phyloP scores from a whole-genome alignment of 2,113 vertebrate species.

The Genyomyrus donnyi region DNA sequence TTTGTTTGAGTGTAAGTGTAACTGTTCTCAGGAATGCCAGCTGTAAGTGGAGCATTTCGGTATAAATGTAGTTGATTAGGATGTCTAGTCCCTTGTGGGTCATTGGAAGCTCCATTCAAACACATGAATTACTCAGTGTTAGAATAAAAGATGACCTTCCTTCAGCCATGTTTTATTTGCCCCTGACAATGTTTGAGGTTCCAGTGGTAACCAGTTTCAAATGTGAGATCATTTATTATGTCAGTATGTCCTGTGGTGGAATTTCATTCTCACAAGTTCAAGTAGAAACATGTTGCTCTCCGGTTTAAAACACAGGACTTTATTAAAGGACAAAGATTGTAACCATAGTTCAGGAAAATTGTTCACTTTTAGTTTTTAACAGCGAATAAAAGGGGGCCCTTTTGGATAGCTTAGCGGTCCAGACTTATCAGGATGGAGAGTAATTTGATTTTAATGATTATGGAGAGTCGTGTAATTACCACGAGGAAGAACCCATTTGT shows the following conservation, averaged over 20 bases:
- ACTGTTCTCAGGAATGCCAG: neutral
- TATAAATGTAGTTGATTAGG: neutral
- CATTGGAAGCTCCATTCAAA: neutral
- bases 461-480: conserved; percentile 24
- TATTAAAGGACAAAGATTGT: neutral
- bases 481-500: conserved; percentile 21
- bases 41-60: neutral
- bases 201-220: neutral
- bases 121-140: neutral
- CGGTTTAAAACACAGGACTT: neutral
- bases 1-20: neutral
- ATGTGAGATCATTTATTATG: neutral
- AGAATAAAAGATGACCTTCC: neutral
- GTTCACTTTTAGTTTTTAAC: conserved; percentile 7
- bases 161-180: neutral
- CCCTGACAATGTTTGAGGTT: neutral
- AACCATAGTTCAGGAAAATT: neutral
- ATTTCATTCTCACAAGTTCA: neutral
- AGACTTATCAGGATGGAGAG: conserved; percentile 20
- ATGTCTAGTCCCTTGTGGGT: neutral
- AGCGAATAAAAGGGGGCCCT: neutral
- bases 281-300: neutral
- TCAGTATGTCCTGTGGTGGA: neutral
- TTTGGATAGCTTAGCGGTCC: neutral
- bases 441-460: conserved; percentile 31